These are phyloP conservation scores for Cylindroiulus punctatus DNA, from an alignment of 2,888 invertebrate species.

Conservation along the genomic window DNA sequence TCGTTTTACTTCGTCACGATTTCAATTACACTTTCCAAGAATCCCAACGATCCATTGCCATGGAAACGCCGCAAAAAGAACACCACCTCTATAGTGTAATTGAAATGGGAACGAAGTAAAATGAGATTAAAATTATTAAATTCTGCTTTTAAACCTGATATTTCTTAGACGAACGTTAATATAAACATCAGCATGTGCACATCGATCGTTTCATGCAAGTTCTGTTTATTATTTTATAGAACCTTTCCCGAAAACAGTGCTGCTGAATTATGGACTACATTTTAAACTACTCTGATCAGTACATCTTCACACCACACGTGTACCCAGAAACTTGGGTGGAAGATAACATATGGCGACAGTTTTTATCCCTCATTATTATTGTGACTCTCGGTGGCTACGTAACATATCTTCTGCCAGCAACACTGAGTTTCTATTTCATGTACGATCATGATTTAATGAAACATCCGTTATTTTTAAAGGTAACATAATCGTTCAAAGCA, in stretches of 20 bases:
- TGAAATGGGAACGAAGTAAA: too few species aligned
- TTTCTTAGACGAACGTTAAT: too few species aligned
- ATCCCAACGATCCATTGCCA: too few species aligned
- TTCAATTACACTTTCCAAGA: too few species aligned
- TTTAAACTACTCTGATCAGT: conserved; percentile 12
- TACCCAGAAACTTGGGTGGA: conserved; percentile 53
- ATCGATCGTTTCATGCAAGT: too few species aligned
- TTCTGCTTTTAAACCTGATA: too few species aligned
- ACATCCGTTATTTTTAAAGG: conserved; percentile 54
- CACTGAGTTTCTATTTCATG: conserved; percentile 49
- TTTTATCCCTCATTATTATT: conserved; percentile 47
- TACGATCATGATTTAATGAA: conserved; percentile 54
- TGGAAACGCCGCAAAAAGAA: too few species aligned
- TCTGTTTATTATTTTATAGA: neutral
- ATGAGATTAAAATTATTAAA: too few species aligned
- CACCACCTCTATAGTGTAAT: too few species aligned
- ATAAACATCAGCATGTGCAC: too few species aligned
- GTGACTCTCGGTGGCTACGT: conserved; percentile 21
- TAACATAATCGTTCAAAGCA: neutral
- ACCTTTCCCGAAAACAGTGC: neutral
- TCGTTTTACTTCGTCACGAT: too few species aligned
- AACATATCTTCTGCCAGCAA: conserved; percentile 51
- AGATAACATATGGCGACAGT: conserved; percentile 51
- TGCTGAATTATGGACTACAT: conserved; percentile 44
- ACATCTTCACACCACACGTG: conserved; percentile 52